These are phyloP conservation scores for Kryptolebias ocellatus DNA, from an alignment of 2,797 vertebrate genomes.

Conservation along the genomic window DNA sequence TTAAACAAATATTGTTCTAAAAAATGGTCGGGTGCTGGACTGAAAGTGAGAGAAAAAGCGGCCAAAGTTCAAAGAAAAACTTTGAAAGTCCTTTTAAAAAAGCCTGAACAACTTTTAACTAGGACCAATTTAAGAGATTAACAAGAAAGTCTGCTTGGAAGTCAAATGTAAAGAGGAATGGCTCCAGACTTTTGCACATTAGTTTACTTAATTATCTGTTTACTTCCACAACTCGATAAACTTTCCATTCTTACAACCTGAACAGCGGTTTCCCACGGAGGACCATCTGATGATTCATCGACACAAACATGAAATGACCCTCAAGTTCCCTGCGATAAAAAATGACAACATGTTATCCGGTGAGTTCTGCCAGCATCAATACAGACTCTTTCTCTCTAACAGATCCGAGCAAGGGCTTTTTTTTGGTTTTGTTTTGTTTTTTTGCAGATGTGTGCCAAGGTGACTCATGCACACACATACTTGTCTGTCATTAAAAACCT, in stretches of 20 bases:
- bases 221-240: neutral
- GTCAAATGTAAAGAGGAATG: neutral
- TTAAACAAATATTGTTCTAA: neutral
- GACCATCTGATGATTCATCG: conserved; percentile 99
- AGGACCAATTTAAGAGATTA: no score
- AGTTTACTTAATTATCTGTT: neutral
- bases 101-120: no score
- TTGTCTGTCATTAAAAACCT: conserved; percentile 54
- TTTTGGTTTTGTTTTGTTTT: neutral
- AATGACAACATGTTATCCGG: conserved; percentile 99
- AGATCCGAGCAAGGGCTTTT: conserved; percentile 5
- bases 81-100: neutral
- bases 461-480: conserved; percentile 60
- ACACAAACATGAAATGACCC: conserved; percentile 99
- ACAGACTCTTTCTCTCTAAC: conserved; percentile 20
- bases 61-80: neutral
- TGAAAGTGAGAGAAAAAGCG: neutral
- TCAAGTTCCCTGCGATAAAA: conserved; percentile 99
- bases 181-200: neutral
- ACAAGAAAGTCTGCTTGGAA: neutral
- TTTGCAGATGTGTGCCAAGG: conserved; percentile 50
- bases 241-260: neutral
- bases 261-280: conserved; percentile 97
- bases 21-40: neutral
- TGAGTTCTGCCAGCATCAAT: conserved; percentile 78